Conservation (phyloP, 35 echinoderm and acorn worm genomes). For the Heliocidaris erythrogramma region DNA sequence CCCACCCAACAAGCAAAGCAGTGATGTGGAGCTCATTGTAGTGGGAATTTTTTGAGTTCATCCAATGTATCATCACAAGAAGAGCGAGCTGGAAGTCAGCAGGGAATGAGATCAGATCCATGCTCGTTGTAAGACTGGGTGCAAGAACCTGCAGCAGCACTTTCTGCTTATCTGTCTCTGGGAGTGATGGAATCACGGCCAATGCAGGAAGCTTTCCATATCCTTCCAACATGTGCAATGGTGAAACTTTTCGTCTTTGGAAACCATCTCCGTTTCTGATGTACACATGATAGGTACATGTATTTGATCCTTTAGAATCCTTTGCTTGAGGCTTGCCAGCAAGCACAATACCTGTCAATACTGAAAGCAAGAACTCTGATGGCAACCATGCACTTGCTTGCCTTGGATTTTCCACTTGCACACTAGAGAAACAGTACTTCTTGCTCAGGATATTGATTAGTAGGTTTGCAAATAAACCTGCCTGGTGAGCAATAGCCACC, state of each 20-base stretch:
- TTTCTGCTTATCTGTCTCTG: slow-evolving; percentile 7
- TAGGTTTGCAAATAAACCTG: slow-evolving; percentile 4
- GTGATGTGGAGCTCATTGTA: slow-evolving; percentile 16
- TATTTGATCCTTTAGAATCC: not conserved
- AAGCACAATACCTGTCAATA: not conserved
- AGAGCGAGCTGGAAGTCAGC: slow-evolving; percentile 53
- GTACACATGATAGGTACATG: not conserved
- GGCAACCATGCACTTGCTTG: slow-evolving; percentile 3
- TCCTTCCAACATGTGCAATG: slow-evolving; percentile 34
- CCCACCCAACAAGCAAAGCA: slow-evolving; percentile 58
- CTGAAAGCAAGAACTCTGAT: not conserved
- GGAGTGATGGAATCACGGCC: not conserved
- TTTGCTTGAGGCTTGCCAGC: not conserved
- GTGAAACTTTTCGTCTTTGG: not conserved
- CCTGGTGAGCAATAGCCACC: slow-evolving; percentile 16
- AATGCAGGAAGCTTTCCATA: slow-evolving; percentile 61
- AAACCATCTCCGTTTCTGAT: slow-evolving; percentile 57
- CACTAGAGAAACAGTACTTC: slow-evolving; percentile 16
- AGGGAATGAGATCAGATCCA: slow-evolving; percentile 34
- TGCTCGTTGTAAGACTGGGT: slow-evolving; percentile 12
- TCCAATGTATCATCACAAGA: slow-evolving; percentile 46
- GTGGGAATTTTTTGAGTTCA: slow-evolving; percentile 13
- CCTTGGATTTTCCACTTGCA: slow-evolving; percentile 55
- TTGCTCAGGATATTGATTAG: slow-evolving; percentile 48
- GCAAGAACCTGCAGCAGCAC: slow-evolving; percentile 28